A percentile compares a stretch with the other conserved stretches of the same genome.
These are phyloP conservation scores for Bilobella aurantiaca DNA, from an alignment of 1,140 invertebrate species.

Conservation along the genomic window DNA sequence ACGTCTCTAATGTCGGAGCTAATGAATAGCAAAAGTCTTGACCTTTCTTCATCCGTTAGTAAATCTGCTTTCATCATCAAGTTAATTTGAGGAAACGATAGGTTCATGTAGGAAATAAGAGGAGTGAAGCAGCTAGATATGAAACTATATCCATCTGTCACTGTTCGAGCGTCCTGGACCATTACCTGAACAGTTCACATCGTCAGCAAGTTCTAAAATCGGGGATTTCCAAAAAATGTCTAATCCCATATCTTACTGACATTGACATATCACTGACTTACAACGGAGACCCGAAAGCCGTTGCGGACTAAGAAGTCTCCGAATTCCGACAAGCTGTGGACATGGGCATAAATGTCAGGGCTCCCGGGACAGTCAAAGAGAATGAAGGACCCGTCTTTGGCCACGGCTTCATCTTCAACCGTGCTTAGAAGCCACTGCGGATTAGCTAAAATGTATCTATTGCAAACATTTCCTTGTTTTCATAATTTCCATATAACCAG, in stretches of 20 bases:
- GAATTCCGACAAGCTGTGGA: slow-evolving; percentile 19
- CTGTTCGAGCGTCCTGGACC: slow-evolving; percentile 16
- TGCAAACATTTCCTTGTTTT: no score
- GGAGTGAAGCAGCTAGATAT: slow-evolving; percentile 23
- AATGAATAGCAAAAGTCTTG: slow-evolving; percentile 23
- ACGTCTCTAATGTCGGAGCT: slow-evolving; percentile 28
- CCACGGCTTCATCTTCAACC: slow-evolving; percentile 18
- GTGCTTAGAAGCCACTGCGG: slow-evolving; percentile 25
- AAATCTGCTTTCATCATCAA: slow-evolving; percentile 25
- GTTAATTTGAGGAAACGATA: slow-evolving; percentile 24
- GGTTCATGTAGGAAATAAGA: slow-evolving; percentile 21
- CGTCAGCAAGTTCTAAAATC: no score
- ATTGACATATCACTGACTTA: neutral
- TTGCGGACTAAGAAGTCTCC: slow-evolving; percentile 21
- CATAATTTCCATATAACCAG: no score
- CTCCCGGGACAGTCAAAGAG: slow-evolving; percentile 27
- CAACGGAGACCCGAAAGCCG: slow-evolving; percentile 22
- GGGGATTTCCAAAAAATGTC: no score
- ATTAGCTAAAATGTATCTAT: slow-evolving; percentile 22
- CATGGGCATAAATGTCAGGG: slow-evolving; percentile 14
- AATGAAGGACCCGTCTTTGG: slow-evolving; percentile 24
- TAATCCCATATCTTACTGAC: neutral
- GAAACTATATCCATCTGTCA: slow-evolving; percentile 20
- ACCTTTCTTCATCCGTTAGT: slow-evolving; percentile 20
- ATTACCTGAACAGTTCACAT: slow-evolving; percentile 10